phyloP scores from a whole-genome alignment of 2,113 vertebrate genomes.

The Podilymbus podiceps region DNA sequence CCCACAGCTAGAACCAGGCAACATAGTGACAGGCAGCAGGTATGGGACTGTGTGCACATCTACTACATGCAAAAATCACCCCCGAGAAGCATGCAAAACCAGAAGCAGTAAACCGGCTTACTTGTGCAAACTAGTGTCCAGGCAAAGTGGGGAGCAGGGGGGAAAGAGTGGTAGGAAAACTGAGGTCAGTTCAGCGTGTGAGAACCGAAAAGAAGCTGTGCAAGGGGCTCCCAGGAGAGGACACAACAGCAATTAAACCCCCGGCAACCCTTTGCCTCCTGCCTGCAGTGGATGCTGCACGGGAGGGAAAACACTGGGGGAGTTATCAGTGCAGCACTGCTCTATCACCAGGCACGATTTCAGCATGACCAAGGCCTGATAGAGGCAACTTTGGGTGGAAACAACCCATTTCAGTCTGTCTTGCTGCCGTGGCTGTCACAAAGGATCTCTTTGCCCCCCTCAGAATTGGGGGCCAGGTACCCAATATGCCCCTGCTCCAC shows the following conservation, averaged over 20 bases:
- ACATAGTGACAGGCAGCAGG: background rate
- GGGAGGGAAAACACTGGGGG: background rate
- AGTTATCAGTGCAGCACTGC: background rate
- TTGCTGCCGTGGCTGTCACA: background rate
- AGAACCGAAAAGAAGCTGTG: background rate
- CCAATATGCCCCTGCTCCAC: background rate
- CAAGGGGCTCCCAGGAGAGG: background rate
- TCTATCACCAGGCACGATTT: background rate
- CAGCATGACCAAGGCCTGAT: background rate
- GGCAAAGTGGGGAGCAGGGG: background rate
- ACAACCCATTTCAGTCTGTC: background rate
- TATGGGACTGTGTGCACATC: background rate
- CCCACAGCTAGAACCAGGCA: background rate
- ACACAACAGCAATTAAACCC: background rate
- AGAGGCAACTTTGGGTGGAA: background rate
- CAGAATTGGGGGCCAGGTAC: no score
- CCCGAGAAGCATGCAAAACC: background rate
- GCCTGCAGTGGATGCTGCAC: background rate
- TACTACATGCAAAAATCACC: background rate
- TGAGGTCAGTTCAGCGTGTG: background rate
- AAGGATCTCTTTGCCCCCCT: background rate
- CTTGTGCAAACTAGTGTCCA: background rate
- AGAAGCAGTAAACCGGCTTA: background rate
- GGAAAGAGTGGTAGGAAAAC: background rate
- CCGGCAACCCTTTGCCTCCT: background rate